Evolutionary conservation across 2,113 vertebrate genomes (phyloP), one percentile per base, ranked within the genome.

Genomic region (Hepsetus odoe): DNA sequence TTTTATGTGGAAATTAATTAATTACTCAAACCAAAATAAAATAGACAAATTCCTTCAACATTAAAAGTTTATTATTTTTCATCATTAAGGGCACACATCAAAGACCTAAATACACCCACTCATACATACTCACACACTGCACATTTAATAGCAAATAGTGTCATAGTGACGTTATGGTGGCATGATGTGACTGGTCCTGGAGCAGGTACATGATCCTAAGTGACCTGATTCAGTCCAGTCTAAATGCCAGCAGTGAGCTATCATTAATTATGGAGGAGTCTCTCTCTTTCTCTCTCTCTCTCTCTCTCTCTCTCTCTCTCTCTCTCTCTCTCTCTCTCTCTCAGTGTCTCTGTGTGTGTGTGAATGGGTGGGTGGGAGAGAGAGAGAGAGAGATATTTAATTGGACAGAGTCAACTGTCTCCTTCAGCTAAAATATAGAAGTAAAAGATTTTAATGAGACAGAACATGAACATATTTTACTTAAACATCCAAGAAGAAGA

Each of bases 181-280:
- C 72, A 68, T 62, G 61, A 72, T 72, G 61, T 55, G 68, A 79
- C 67, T 51, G 58, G 76, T 61, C 56, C 70, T 62, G 49, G 30
- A 68, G 33, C 58, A 72, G 68, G 76, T 72, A 79, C 76, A 79
- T 72, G 68, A 55, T 72, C 72, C 44, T 64, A 72, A 72, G 49
- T 79, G 76, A 79, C 76, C 56, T 30, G 44, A 72, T 72, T 72
- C 68, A 6, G 59, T 72, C 76, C 59, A 33, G 58, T 79, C 33
- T 64, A 79, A 79, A 79, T 79, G 76, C 68, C 76, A 79, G 58
- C 68, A 55, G 14, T 72, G 68, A 79, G 76, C 42, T 44, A 64
- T 62, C 58, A 72, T 51, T 72, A 65, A 79, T 72, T 74, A 12
- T 74, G 35, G n/a, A 33, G 56, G 70, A 55, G 77, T 72, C n/a